Base-by-base conservation (phyloP, 2,888 invertebrate species). In the Caenorhabditis becei region DNA sequence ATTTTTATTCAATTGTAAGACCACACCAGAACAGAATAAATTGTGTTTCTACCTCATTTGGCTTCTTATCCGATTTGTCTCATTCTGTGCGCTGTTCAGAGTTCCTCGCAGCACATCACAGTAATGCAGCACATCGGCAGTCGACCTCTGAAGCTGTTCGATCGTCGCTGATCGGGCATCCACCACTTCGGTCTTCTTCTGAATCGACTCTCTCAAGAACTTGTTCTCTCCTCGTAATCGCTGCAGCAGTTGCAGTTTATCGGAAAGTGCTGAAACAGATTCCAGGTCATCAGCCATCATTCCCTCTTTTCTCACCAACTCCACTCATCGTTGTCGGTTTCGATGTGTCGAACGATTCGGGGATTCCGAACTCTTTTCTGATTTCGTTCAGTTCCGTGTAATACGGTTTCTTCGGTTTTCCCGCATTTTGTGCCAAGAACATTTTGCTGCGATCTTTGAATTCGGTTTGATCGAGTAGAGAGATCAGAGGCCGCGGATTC, bases 201-300 rank as follows among this genome's bases (percentile, higher is more conserved):
- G 14, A 11, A 80, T 80, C 23, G 63, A 58, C 3, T 80, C 80
- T 2, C 32, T 41, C 5, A 80, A 62, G 35, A 75, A 80, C 23
- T 80, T 80, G 56, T 80, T 80, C 51, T 80, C 80, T 1, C 80
- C 80, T 4, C 80, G 75, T 7, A 80, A 41, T 24, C 75, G 44
- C 66, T 80, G 80, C 23, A 80, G 32, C 11, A 61, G 1, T 53
- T 71, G 56, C 16, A 80, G 54, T 18, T 80, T 80, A n/a, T 70
- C 65, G 0, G 59, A 14, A 2, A 80, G 20, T 1, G 66, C 72
- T 79, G 56, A 49, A 72, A 47, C 20, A 35, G 11, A n/a, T 23
- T 35, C 20, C 3, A 16, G 2, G 26, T 1, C 2, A 14, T 7
- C 1, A 51, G 10, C 23, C 53, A 5, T 3, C 2, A 16, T 1